These are phyloP conservation scores for Hafferia zeledoni DNA, from an alignment of 2,797 vertebrate genomes.

Conservation along the genomic window DNA sequence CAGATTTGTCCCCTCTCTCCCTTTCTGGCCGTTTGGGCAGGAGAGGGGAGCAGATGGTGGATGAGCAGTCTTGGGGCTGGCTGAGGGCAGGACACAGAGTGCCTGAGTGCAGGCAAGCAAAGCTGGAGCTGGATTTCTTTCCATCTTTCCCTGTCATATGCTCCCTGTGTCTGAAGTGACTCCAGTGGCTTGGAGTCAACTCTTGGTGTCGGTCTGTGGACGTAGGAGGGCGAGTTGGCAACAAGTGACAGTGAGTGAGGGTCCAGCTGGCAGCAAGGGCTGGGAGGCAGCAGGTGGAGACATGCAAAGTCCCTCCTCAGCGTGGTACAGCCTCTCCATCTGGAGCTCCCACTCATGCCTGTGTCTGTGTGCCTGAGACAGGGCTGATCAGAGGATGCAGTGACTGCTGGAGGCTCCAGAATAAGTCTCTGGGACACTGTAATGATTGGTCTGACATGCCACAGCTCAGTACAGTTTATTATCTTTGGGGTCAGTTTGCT, in stretches of 20 bases:
- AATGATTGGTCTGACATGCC: neutral
- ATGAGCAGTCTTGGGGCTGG: neutral
- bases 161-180: neutral
- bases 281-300: neutral
- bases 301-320: neutral
- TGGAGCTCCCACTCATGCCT: slow-evolving; percentile 18
- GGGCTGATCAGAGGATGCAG: neutral
- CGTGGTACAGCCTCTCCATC: slow-evolving; percentile 10
- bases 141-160: neutral
- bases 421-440: neutral
- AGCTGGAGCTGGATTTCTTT: neutral
- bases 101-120: neutral
- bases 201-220: neutral
- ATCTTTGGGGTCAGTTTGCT: neutral
- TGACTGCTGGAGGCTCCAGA: neutral
- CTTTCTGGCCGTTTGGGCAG: neutral
- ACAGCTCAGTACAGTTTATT: neutral
- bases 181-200: neutral
- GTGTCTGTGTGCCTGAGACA: neutral
- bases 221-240: neutral
- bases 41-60: slow-evolving; percentile 13
- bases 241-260: neutral
- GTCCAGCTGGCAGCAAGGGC: slow-evolving; percentile 37
- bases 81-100: neutral
- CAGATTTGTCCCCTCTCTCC: neutral